A percentile compares a stretch with the other conserved stretches of the same genome.
These are phyloP conservation scores for Euleptes europaea DNA, from an alignment of 2,113 vertebrate genomes.

Conservation along the genomic window DNA sequence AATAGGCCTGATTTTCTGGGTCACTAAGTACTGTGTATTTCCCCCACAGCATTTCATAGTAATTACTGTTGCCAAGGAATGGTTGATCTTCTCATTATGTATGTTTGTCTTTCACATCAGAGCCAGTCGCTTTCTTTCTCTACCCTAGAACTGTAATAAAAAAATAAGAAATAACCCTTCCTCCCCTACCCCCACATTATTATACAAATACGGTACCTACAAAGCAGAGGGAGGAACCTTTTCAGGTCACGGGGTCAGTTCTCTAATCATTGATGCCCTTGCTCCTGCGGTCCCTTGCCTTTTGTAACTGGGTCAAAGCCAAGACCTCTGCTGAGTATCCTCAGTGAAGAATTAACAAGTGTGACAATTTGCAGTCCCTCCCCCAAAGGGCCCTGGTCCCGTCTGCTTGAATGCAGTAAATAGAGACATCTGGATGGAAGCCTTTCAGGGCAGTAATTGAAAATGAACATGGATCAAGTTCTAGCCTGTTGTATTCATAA, in stretches of 20 bases:
- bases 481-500: conserved; percentile 91
- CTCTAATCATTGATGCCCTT: conserved; percentile 81
- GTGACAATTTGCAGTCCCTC: conserved; percentile 84
- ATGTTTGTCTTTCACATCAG: conserved; percentile 84
- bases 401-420: conserved; percentile 87
- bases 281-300: conserved; percentile 73
- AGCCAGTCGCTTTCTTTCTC: conserved; percentile 70
- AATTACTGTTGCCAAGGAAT: conserved; percentile 80
- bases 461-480: conserved; percentile 97
- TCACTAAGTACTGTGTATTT: conserved; percentile 75
- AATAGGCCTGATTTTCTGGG: conserved; percentile 76
- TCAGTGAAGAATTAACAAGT: conserved; percentile 87
- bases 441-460: conserved; percentile 90
- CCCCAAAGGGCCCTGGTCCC: conserved; percentile 70
- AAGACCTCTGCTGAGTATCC: conserved; percentile 85
- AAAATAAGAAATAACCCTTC: conserved; percentile 75
- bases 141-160: conserved; percentile 76
- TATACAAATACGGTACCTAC: conserved; percentile 83
- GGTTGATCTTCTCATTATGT: conserved; percentile 79
- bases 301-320: conserved; percentile 85
- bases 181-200: conserved; percentile 60
- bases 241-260: conserved; percentile 74
- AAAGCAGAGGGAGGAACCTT: conserved; percentile 75
- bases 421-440: conserved; percentile 89
- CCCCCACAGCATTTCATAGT: conserved; percentile 78